phyloP scores from a whole-genome alignment of 2,113 vertebrate genomes.

The Poicephalus meyeri region DNA sequence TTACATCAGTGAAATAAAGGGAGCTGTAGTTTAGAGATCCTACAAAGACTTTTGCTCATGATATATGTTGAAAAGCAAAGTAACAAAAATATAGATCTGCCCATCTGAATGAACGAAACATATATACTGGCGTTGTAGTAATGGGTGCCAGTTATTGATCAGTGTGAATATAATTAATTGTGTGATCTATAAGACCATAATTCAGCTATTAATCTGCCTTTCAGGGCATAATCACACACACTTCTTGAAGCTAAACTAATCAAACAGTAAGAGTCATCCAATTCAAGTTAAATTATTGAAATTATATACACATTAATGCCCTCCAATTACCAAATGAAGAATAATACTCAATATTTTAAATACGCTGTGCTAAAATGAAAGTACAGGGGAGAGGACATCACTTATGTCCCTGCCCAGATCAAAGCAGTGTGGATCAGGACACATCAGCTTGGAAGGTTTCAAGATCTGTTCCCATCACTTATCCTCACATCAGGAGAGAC shows the following conservation, averaged over 20 bases:
- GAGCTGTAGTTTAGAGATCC: slow-evolving; percentile 8
- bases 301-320: slow-evolving; percentile 72
- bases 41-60: slow-evolving; percentile 33
- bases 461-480: background rate
- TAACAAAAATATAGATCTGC: slow-evolving; percentile 74
- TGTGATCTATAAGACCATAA: slow-evolving; percentile 79
- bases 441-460: background rate
- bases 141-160: slow-evolving; percentile 77
- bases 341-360: slow-evolving; percentile 58
- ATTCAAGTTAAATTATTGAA: slow-evolving; percentile 75
- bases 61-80: slow-evolving; percentile 47
- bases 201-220: slow-evolving; percentile 78
- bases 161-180: slow-evolving; percentile 76
- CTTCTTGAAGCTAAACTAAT: slow-evolving; percentile 75
- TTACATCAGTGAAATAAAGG: slow-evolving; percentile 20
- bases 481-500: background rate
- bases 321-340: slow-evolving; percentile 68
- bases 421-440: background rate
- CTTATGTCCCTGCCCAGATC: background rate
- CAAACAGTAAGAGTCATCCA: slow-evolving; percentile 68
- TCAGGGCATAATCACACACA: slow-evolving; percentile 74
- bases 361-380: background rate
- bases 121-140: slow-evolving; percentile 71
- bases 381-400: background rate
- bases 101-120: slow-evolving; percentile 70